Evolutionary conservation across 2,113 vertebrate genomes (phyloP).

Genomic region (Prunella fulvescens): DNA sequence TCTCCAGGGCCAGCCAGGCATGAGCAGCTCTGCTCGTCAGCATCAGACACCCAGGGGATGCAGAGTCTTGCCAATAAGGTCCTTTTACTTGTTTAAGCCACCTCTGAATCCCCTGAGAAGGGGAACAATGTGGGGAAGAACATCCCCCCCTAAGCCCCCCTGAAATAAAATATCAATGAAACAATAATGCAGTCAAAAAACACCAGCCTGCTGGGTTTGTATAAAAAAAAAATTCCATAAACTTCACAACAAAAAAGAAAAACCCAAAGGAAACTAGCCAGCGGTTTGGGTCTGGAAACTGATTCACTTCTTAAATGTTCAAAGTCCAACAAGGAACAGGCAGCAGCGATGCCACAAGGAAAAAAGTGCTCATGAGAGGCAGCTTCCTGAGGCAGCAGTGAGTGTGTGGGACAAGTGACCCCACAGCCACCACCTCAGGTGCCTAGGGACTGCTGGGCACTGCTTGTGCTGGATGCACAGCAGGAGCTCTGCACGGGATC

Average conservation of each 20-base stretch:
- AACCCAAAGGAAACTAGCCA: slow-evolving; percentile 13
- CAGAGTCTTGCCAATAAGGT: not conserved
- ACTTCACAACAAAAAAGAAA: not conserved
- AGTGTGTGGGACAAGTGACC: not conserved
- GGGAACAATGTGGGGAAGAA: slow-evolving; percentile 33
- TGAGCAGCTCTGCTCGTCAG: not conserved
- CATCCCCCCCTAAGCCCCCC: not conserved
- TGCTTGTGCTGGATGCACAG: accelerated
- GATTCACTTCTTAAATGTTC: slow-evolving; percentile 9
- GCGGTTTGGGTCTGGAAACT: slow-evolving; percentile 47
- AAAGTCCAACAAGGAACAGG: not conserved
- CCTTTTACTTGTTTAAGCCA: slow-evolving; percentile 18
- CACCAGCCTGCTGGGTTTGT: slow-evolving; percentile 77
- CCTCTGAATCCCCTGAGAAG: slow-evolving; percentile 41
- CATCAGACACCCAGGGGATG: not conserved
- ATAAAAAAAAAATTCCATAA: not conserved
- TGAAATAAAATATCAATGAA: slow-evolving; percentile 43
- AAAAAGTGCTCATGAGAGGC: slow-evolving; percentile 25
- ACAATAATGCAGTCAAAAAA: slow-evolving; percentile 17
- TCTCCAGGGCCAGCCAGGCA: not conserved
- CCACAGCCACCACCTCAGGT: not conserved
- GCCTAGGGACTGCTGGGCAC: not conserved
- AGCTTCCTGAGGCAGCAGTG: not conserved
- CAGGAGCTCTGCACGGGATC: not conserved
- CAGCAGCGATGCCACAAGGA: not conserved